phyloP scores from a whole-genome alignment of 2,888 invertebrate species.

The Phragmatobia fuliginosa region DNA sequence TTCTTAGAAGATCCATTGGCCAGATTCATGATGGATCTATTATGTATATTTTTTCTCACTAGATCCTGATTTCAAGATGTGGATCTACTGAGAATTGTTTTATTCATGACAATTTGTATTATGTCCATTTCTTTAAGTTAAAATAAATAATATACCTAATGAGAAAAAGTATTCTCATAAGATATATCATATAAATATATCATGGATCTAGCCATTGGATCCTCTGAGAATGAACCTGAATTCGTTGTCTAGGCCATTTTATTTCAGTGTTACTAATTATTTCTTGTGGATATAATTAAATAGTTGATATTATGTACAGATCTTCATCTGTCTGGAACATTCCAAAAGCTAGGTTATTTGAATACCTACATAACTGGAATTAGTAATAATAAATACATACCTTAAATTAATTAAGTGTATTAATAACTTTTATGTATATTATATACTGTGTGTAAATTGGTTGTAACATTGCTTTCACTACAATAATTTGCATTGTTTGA shows the following conservation, averaged over 20 bases:
- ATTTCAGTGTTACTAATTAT: background rate
- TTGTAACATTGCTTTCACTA: slow-evolving; percentile 47
- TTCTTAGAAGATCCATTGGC: too few relatives aligned
- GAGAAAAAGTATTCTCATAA: too few relatives aligned
- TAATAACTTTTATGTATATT: slow-evolving; percentile 43
- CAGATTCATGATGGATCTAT: too few relatives aligned
- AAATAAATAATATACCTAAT: too few relatives aligned
- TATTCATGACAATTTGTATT: too few relatives aligned
- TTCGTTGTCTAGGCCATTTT: slow-evolving; percentile 3
- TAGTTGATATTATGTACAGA: slow-evolving; percentile 25
- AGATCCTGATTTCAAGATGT: too few relatives aligned
- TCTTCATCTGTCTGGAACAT: slow-evolving; percentile 46
- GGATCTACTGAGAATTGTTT: too few relatives aligned
- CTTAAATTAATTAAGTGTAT: slow-evolving; percentile 37
- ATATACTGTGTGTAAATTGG: slow-evolving; percentile 48
- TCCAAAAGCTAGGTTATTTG: slow-evolving; percentile 56
- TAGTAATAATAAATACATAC: slow-evolving; percentile 27
- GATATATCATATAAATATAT: too few relatives aligned
- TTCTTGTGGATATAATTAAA: slow-evolving; percentile 22
- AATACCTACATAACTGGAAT: slow-evolving; percentile 45
- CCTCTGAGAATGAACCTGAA: too few relatives aligned
- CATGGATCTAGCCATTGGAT: too few relatives aligned
- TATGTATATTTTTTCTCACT: too few relatives aligned
- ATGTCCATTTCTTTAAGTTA: too few relatives aligned
- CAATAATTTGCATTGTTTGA: slow-evolving; percentile 46